Base-by-base conservation (phyloP, 1,140 invertebrate species). In the Macrocentrus cingulum region DNA sequence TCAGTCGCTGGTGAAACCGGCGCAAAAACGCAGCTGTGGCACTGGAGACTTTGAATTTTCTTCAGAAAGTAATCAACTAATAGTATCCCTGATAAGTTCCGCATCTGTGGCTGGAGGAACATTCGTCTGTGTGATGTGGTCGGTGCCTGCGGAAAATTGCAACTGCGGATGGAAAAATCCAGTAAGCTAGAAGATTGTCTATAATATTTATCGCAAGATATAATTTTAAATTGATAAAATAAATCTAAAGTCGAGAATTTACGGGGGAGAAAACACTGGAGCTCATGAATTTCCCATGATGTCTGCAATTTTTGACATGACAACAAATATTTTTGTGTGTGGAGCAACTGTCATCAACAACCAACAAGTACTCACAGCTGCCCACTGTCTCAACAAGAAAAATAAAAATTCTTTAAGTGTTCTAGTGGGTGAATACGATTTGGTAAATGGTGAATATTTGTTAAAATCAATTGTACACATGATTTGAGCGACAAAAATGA, bases 251-350 rank as follows among this genome's bases (percentile, higher is more conserved):
- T 78, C 69, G 0, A 80, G 82, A 60, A 88, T 88, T 49, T 84
- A 88, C 1, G 85, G 84, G 2, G 87, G 87, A 1, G 48, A 59
- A 1, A 71, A 83, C 52, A 84, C 87, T 0, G 77, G 70, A 4
- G 71, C 85, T 0, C 85, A 87, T 62, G 87, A 88, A 68, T 88
- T 74, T 69, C 84, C 85, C 0, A 84, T 84, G 80, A 87, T 87
- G 85, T 84, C 76, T 0, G 85, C 87, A 0, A 70, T 85, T 0
- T 80, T 85, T 59, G 32, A 66, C n/a, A 46, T 52, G 1, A 11
- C 7, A n/a, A 56, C 61, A 1, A 37, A 39, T 2, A 25, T 62
- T 0, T 60, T 86, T 1, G 83, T 81, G 58, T 91, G 89, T 66
- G 90, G 89, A 0, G 84, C 74, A 0, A 82, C 83, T 1, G 85